phyloP scores from a whole-genome alignment of 2,888 invertebrate genomes.

The Drosophila setosimentum region DNA sequence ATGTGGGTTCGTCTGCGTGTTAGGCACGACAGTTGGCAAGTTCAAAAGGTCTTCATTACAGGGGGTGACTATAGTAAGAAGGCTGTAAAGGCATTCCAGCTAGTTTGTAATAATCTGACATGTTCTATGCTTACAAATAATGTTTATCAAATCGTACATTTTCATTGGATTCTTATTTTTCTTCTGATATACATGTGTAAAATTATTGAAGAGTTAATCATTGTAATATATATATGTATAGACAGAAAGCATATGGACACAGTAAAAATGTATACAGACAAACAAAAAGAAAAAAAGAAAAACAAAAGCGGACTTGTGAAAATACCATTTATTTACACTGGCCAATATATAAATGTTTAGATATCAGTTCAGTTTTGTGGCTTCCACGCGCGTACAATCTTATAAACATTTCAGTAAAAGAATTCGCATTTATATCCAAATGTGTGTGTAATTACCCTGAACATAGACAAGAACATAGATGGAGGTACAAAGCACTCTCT shows the following conservation, averaged over 20 bases:
- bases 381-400: conserved; percentile 5
- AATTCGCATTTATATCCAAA: conserved; percentile 1
- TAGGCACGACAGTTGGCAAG: not conserved
- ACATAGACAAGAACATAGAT: not conserved
- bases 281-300: not conserved
- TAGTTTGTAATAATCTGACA: not conserved
- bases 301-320: not conserved
- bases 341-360: not conserved
- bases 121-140: not conserved
- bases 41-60: not conserved
- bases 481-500: not conserved
- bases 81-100: not conserved
- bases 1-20: conserved; percentile 15
- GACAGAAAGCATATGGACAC: conserved; percentile 1
- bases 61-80: not conserved
- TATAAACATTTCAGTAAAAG: conserved; percentile 19
- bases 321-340: not conserved
- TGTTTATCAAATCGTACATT: not conserved
- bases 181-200: not conserved
- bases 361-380: not conserved
- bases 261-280: not conserved
- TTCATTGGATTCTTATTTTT: not conserved
- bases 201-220: not conserved
- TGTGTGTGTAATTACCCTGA: conserved; percentile 7
- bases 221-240: not conserved